phyloP scores from a whole-genome alignment of 2,888 invertebrate species.

The Gandaritis pyraliata region DNA sequence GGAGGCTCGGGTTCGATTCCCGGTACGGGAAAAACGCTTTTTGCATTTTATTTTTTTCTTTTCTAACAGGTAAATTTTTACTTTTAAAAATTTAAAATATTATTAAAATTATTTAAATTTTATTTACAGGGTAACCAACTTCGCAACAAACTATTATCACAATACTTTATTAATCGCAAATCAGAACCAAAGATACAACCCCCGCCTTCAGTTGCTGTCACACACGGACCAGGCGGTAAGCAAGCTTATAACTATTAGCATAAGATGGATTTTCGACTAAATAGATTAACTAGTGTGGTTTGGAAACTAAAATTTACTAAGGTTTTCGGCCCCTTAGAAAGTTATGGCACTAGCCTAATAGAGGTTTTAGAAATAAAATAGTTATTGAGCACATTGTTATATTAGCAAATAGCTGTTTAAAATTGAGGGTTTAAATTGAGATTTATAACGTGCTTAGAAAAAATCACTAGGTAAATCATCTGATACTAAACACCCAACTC shows the following conservation, averaged over 20 bases:
- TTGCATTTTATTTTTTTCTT: slow-evolving; percentile 31
- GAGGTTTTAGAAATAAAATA: slow-evolving; percentile 2
- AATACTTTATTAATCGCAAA: slow-evolving; percentile 78
- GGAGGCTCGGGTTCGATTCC: slow-evolving; percentile 86
- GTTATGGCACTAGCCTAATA: slow-evolving; percentile 10
- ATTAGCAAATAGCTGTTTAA: neutral
- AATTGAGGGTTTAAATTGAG: no score
- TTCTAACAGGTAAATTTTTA: neutral
- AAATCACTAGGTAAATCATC: no score
- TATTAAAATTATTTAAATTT: neutral
- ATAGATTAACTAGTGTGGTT: slow-evolving; percentile 23
- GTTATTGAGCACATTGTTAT: slow-evolving; percentile 5
- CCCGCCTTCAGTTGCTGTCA: slow-evolving; percentile 80
- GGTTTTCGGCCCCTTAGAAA: slow-evolving; percentile 3
- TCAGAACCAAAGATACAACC: slow-evolving; percentile 74
- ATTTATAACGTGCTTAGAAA: no score
- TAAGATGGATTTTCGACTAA: slow-evolving; percentile 29
- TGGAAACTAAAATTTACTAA: slow-evolving; percentile 14
- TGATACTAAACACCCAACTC: no score
- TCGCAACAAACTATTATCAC: slow-evolving; percentile 75
- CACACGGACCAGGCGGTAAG: slow-evolving; percentile 93
- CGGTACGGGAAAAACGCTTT: slow-evolving; percentile 62
- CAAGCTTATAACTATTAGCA: slow-evolving; percentile 16
- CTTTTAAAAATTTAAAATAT: no score
- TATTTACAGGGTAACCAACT: slow-evolving; percentile 74